Base-by-base conservation (phyloP, 2,888 invertebrate genomes). In the Tetragonula carbonaria region DNA sequence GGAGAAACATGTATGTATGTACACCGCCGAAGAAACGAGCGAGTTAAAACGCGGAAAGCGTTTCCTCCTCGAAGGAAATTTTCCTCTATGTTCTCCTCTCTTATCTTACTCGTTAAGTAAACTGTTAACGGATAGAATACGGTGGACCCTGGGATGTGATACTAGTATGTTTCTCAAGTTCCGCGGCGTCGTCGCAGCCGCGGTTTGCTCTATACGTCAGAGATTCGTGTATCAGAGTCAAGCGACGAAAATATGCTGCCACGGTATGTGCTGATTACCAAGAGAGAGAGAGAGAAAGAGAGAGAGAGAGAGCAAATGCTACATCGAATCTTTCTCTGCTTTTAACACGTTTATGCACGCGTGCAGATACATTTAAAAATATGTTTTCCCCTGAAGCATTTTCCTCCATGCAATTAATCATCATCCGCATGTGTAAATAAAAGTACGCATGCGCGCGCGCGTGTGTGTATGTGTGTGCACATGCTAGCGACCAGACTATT, bases 61-160 rank as follows among this genome's bases (percentile, higher is more conserved):
- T 45, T 45, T 45, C 45, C 45, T 45, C 45, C n/a, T 11, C 63
- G 74, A 55, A 82, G 86, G 86, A 78, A 86, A 81, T 85, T 85
- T 86, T 85, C 85, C 82, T 76, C 73, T 63, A 78, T 62, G 78
- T 75, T 78, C 86, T 75, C 84, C 86, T 75, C 84, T 78, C 85
- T 86, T 86, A 86, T 86, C 86, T 85, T 33, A 57, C 55, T 82
- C 75, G 86, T 78, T 85, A 67, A 82, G 82, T 80, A 86, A 86
- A 86, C 86, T 82, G 85, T 85, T 82, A 85, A 82, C 72, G 63
- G 66, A 82, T 76, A 77, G 79, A 77, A 66, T 73, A 74, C 79
- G 65, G 78, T 78, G 85, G 85, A 84, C 85, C 84, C 68, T 72
- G 84, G 57, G 45, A 57, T 68, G 65, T 68, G 77, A 76, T 67